phyloP scores from a whole-genome alignment of 2,113 vertebrate genomes.

The Plecturocebus donacophilus region DNA sequence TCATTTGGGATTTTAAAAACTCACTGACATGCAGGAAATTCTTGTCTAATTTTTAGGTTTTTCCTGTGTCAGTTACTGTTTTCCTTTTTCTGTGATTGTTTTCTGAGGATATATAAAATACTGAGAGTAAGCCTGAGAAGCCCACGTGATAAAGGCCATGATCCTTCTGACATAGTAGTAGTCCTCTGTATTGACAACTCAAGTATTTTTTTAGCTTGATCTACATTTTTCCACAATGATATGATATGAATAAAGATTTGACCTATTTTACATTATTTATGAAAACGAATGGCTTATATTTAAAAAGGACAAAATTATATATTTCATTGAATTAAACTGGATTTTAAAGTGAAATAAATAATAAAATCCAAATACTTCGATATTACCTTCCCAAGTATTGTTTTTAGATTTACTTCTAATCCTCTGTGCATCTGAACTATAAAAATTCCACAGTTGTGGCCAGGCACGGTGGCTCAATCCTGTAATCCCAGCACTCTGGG shows the following conservation, averaged over 20 bases:
- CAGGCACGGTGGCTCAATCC: too few relatives aligned
- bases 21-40: not conserved
- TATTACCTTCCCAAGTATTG: constrained; percentile 15
- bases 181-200: not conserved
- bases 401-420: constrained; percentile 38
- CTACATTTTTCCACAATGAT: not conserved
- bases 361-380: constrained; percentile 22
- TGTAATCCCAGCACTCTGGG: too few relatives aligned
- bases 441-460: not conserved
- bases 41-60: not conserved
- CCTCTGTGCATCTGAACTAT: not conserved
- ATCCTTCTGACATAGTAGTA: not conserved
- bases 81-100: not conserved
- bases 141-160: not conserved
- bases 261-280: not conserved
- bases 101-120: constrained; percentile 21
- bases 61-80: not conserved
- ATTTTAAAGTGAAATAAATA: constrained; percentile 31
- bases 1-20: constrained; percentile 4
- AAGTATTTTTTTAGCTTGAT: not conserved
- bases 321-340: not conserved
- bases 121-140: not conserved
- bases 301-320: constrained; percentile 20
- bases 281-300: constrained; percentile 8
- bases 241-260: not conserved